Conservation (phyloP, 2,113 vertebrate species). For the Hippolais icterina region DNA sequence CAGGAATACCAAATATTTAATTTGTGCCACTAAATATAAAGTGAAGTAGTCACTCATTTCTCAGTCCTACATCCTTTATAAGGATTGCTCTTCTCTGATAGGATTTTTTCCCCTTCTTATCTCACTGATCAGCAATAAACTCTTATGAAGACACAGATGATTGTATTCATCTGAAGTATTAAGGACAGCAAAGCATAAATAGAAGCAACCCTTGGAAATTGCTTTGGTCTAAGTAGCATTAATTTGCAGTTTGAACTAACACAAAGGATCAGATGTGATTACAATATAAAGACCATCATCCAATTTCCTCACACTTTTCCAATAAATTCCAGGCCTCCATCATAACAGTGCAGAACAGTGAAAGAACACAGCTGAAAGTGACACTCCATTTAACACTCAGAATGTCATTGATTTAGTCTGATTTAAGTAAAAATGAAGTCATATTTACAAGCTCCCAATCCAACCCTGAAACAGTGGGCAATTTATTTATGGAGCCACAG, state of each 20-base stretch:
- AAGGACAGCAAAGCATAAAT: neutral
- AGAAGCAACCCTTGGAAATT: neutral
- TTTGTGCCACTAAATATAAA: neutral
- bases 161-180: neutral
- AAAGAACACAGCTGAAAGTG: neutral
- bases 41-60: neutral
- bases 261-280: neutral
- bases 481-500: neutral
- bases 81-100: neutral
- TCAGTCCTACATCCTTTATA: neutral
- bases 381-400: neutral
- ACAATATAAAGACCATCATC: neutral
- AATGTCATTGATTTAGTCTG: neutral
- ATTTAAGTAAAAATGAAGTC: neutral
- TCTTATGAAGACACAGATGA: neutral
- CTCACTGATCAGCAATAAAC: neutral
- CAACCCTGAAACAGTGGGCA: neutral
- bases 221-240: neutral
- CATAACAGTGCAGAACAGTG: neutral
- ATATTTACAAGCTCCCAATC: neutral
- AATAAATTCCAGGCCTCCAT: neutral
- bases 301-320: neutral
- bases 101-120: neutral
- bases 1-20: neutral
- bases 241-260: neutral